Conservation (phyloP, 2,113 vertebrate genomes). For the Ursus arctos region DNA sequence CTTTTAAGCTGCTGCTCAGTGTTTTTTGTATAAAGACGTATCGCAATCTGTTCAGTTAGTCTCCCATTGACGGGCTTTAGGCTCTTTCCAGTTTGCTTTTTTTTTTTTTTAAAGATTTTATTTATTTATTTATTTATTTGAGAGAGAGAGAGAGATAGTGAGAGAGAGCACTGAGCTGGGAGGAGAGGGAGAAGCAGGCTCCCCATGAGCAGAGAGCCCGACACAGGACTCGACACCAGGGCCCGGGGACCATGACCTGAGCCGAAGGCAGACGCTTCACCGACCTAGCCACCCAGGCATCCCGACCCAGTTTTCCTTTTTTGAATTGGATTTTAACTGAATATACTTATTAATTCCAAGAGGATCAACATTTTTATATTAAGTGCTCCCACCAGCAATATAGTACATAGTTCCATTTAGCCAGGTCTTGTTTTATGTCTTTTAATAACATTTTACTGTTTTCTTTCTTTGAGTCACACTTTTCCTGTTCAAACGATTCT, state of each 20-base stretch:
- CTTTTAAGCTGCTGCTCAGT: background rate
- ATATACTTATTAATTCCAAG: background rate
- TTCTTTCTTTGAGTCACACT: background rate
- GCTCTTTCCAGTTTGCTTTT: background rate
- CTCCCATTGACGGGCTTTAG: background rate
- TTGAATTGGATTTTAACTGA: background rate
- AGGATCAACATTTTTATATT: background rate
- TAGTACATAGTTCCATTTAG: background rate
- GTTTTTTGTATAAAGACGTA: background rate
- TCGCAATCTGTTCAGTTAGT: background rate
- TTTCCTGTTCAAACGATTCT: slow-evolving; percentile 5
- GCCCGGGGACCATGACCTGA: background rate
- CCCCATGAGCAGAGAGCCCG: accelerated
- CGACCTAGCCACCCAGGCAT: no score
- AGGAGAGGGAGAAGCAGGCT: background rate
- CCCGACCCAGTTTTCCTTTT: background rate
- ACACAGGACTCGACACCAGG: background rate
- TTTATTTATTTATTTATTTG: no score
- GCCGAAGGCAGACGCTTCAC: background rate
- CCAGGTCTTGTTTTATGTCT: background rate
- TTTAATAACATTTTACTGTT: background rate
- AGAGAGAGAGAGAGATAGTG: background rate
- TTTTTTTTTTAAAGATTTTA: no score
- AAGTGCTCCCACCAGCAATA: background rate
- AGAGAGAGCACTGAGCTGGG: no score